These are phyloP conservation scores for Anoplophora glabripennis DNA, from an alignment of 1,140 invertebrate genomes.

Conservation along the genomic window DNA sequence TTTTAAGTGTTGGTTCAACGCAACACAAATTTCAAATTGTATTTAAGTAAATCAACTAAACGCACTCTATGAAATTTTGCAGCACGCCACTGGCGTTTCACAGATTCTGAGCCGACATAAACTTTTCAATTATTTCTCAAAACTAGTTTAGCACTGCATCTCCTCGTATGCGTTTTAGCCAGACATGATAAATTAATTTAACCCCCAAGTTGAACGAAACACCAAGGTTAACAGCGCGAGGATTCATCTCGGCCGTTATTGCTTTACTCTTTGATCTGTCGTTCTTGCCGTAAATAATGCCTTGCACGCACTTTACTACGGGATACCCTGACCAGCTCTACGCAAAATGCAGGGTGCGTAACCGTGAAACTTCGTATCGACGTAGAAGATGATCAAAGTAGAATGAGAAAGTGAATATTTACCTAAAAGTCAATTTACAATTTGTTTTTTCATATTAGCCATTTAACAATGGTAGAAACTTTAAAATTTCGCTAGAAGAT, in stretches of 20 bases:
- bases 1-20: too few species aligned
- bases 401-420: too few species aligned
- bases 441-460: too few species aligned
- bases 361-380: not conserved
- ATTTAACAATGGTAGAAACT: too few species aligned
- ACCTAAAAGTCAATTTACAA: too few species aligned
- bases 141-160: constrained; percentile 1
- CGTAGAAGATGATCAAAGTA: not conserved
- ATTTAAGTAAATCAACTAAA: too few species aligned
- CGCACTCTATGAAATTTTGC: too few species aligned
- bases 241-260: not conserved
- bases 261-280: not conserved
- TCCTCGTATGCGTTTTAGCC: constrained; percentile 11
- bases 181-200: constrained; percentile 16
- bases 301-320: not conserved
- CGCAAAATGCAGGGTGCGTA: constrained; percentile 3
- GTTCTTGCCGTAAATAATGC: not conserved
- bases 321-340: not conserved
- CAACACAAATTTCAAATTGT: too few species aligned
- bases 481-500: too few species aligned
- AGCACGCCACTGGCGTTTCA: too few species aligned
- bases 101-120: not conserved
- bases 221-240: constrained; percentile 11
- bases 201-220: constrained; percentile 16
- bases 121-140: constrained; percentile 3